Conservation (phyloP, 2,797 vertebrate species). For the Clarias pachynema region DNA sequence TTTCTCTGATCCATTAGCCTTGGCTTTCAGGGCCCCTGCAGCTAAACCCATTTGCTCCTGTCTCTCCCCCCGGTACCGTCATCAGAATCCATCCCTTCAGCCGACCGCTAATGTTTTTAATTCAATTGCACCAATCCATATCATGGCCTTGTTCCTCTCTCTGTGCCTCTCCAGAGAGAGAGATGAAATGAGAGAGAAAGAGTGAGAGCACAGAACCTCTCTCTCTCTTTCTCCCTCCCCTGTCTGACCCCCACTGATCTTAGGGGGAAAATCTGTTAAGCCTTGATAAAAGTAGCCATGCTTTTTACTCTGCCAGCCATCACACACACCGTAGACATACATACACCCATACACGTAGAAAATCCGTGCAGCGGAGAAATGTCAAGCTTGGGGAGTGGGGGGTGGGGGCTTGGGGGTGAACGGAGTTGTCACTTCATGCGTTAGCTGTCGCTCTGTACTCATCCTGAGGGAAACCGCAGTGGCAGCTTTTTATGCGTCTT, state of each 20-base stretch:
- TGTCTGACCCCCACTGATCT: constrained; percentile 56
- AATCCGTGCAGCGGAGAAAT: constrained; percentile 71
- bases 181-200: constrained; percentile 36
- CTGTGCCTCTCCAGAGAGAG: constrained; percentile 47
- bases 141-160: constrained; percentile 60
- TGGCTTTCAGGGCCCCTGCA: constrained; percentile 67
- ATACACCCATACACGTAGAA: constrained; percentile 57
- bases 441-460: constrained; percentile 58
- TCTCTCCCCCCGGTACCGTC: constrained; percentile 60
- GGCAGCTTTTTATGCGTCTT: constrained; percentile 77
- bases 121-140: constrained; percentile 69
- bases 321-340: constrained; percentile 43
- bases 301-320: constrained; percentile 55
- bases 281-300: constrained; percentile 75
- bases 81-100: constrained; percentile 63
- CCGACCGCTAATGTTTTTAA: constrained; percentile 73
- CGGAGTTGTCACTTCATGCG: constrained; percentile 43
- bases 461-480: constrained; percentile 68
- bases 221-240: neutral
- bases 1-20: constrained; percentile 74
- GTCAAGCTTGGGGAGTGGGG: constrained; percentile 56
- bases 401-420: constrained; percentile 26
- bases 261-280: constrained; percentile 73
- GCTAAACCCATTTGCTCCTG: constrained; percentile 70
- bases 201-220: constrained; percentile 4